Evolutionary conservation across 2,113 vertebrate genomes (phyloP).

Genomic region (Podarcis cretensis): DNA sequence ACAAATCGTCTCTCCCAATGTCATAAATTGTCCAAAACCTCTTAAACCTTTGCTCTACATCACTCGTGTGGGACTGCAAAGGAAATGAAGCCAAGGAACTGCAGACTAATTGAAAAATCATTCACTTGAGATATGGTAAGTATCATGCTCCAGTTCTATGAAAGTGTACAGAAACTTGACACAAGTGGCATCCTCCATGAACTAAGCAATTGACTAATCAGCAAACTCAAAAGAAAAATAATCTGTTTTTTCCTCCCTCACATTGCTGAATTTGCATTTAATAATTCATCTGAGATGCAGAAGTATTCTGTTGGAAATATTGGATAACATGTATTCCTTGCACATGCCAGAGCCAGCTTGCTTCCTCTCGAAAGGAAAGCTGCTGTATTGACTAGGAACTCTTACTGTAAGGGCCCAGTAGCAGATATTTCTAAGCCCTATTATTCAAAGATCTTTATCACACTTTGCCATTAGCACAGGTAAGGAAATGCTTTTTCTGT

Average conservation of each 20-base stretch:
- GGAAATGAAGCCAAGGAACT: slow-evolving; percentile 75
- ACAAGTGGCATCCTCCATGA: slow-evolving; percentile 62
- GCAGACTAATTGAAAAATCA: slow-evolving; percentile 83
- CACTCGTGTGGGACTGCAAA: slow-evolving; percentile 69
- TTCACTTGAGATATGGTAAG: slow-evolving; percentile 75
- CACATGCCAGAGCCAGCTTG: slow-evolving; percentile 24
- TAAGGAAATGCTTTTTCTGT: slow-evolving; percentile 75
- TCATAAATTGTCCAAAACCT: slow-evolving; percentile 79
- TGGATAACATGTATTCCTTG: slow-evolving; percentile 42
- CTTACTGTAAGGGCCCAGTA: slow-evolving; percentile 56
- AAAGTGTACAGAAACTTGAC: slow-evolving; percentile 72
- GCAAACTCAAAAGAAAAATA: slow-evolving; percentile 70
- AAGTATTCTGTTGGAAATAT: slow-evolving; percentile 34
- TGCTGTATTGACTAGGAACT: slow-evolving; percentile 63
- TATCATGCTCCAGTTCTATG: slow-evolving; percentile 63
- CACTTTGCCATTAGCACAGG: slow-evolving; percentile 77
- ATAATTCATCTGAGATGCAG: slow-evolving; percentile 67
- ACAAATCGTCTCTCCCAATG: slow-evolving; percentile 76
- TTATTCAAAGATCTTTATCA: slow-evolving; percentile 78
- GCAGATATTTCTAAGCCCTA: slow-evolving; percentile 73
- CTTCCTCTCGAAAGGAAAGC: slow-evolving; percentile 63
- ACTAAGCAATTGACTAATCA: slow-evolving; percentile 72
- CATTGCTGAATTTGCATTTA: slow-evolving; percentile 72
- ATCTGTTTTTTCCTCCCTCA: slow-evolving; percentile 60
- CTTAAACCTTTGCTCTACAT: slow-evolving; percentile 81